Evolutionary conservation across 2,797 vertebrate species (phyloP), one percentile per base, ranked within the genome.

Genomic region (Lithobates sylvaticus): DNA sequence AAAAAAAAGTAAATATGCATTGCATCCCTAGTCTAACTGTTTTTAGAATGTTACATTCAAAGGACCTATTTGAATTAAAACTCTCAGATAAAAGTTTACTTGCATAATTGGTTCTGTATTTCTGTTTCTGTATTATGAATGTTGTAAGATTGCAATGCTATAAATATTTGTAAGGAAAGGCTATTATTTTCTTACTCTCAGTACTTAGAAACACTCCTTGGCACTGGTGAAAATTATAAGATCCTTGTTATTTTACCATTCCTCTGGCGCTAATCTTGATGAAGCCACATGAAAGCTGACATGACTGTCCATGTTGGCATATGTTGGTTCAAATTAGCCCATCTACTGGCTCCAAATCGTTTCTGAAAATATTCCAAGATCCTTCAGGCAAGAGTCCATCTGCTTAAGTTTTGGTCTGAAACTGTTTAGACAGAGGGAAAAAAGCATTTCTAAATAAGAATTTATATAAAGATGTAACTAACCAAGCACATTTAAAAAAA

Each of bases 391-490:
- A 88, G 91, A 93, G 93, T 95, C 93, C 94, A 94, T 95, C 94
- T 94, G 93, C 91, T 94, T 93, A 94, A 93, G 93, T 94, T 94
- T 94, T 93, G 91, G 92, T 93, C 88, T 94, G 92, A 94, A 94
- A 93, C 94, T 94, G 91, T 91, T 89, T 12, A 47, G 47, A 88
- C 74, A 87, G 70, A 87, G 67, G 47, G 16, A 27, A 70, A 72
- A 83, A 83, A 78, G 3, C 7, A n/a, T 74, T 68, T 73, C 54
- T 29, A 87, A 87, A 80, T 69, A 70, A 76, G 44, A 87, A 70
- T 84, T 76, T 80, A 79, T 87, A 70, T 54, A 78, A 78, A 69
- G 71, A 84, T 75, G 32, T 16, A 84, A 80, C 76, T 76, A 80
- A 76, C 76, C 86, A 80, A 87, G 86, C 44, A 18, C 58, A 78